Base-by-base conservation (phyloP, 2,113 vertebrate species). In the Silurus asotus region DNA sequence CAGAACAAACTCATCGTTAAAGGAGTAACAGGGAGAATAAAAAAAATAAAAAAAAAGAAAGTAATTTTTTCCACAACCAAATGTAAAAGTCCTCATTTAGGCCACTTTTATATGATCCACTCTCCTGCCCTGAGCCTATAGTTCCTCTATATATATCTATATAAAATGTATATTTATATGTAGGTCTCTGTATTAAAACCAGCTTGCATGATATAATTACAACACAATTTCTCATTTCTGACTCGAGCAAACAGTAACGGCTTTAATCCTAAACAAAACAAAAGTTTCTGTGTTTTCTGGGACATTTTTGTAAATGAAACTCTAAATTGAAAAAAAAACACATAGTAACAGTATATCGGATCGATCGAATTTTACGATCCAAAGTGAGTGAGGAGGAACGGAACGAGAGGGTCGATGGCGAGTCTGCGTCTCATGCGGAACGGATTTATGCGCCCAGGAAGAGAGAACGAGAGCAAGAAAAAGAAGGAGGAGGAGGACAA, bases 221-320 rank as follows among this genome's bases (percentile, higher is more conserved):
- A 65, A 62, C 19, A 9, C 4, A 2, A 4, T 56, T 59, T 58
- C 15, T 55, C 14, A 55, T 28, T 77, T 81, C 76, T 28, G 82
- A 56, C 37, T 81, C 28, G 48, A 80, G 78, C 83, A 78, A 82
- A 87, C 74, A 49, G 87, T 93, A 93, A 92, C 91, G 92, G 93
- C 92, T 92, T 92, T 90, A 92, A 87, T 89, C 87, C 92, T 86
- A 92, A 93, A 90, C 89, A 91, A 91, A 90, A 88, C 81, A 89
- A 90, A 78, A 51, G 48, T 53, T 59, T 67, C 58, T 83, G 67
- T 62, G 37, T 62, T 78, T 75, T 89, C 83, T 51, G 25, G 65
- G 79, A 81, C 81, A 37, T 55, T 77, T 55, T 55, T 15, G 76
- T 45, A 19, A 59, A 79, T 2, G 8, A 2, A 51, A 72, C 59